phyloP scores from a whole-genome alignment of 2,888 invertebrate genomes.

The Tipula lateralis region DNA sequence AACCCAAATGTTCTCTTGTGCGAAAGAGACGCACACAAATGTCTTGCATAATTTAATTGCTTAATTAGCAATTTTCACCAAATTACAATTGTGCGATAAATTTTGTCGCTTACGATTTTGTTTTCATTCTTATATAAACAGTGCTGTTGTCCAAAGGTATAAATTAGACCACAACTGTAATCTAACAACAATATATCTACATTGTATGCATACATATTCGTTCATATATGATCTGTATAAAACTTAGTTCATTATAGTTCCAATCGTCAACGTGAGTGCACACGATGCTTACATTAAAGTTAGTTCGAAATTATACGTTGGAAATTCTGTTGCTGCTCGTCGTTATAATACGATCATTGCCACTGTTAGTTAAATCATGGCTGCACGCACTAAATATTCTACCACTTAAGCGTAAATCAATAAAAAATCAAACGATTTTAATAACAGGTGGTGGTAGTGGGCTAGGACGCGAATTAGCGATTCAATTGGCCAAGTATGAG shows the following conservation, averaged over 20 bases:
- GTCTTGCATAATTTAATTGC: too few relatives aligned
- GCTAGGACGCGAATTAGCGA: conserved; percentile 39
- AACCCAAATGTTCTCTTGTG: too few relatives aligned
- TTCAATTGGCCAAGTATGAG: conserved; percentile 38
- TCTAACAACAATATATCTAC: too few relatives aligned
- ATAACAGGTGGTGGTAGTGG: conserved; percentile 40
- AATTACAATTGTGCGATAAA: too few relatives aligned
- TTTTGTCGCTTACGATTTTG: too few relatives aligned
- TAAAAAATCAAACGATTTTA: not conserved
- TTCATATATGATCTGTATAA: too few relatives aligned
- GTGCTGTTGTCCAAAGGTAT: too few relatives aligned
- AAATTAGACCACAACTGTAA: too few relatives aligned
- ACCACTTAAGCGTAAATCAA: not conserved
- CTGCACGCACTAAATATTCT: not conserved
- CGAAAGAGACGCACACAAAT: too few relatives aligned
- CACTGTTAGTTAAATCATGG: not conserved
- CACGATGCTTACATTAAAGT: not conserved
- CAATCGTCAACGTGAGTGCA: not conserved
- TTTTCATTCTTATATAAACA: too few relatives aligned
- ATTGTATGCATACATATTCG: too few relatives aligned
- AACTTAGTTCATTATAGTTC: not conserved
- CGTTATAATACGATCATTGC: not conserved
- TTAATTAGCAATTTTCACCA: too few relatives aligned
- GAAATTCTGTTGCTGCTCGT: not conserved
- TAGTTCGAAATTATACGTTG: not conserved